Percentiles rank a stretch among this genome's conserved stretches.
Conservation (phyloP, 1,140 invertebrate genomes). For the Hesperophylax magnus region DNA sequence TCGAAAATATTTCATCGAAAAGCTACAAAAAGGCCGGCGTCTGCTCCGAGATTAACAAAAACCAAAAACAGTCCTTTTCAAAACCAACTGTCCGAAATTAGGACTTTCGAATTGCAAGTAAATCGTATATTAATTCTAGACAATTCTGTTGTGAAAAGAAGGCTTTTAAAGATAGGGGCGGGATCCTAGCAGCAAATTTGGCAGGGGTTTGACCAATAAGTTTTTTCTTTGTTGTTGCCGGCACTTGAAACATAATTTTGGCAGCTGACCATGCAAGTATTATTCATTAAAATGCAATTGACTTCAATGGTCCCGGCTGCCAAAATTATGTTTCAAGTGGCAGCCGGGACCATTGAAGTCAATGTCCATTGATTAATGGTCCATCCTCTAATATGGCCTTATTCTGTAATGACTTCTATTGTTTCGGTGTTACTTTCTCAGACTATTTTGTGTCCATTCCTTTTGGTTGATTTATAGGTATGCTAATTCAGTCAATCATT, state of each 20-base stretch:
- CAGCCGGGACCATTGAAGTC: no score
- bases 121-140: constrained; percentile 3
- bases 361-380: neutral
- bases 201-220: neutral
- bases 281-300: neutral
- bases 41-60: neutral
- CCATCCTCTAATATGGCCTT: no score
- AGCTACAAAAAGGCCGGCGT: neutral
- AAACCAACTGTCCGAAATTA: neutral
- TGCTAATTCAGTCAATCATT: no score
- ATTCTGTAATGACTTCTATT: no score
- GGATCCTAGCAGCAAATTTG: neutral
- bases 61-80: neutral
- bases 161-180: neutral
- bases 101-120: constrained; percentile 3
- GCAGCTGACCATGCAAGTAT: neutral
- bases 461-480: no score
- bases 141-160: neutral
- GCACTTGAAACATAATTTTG: neutral
- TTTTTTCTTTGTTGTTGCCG: neutral
- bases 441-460: no score
- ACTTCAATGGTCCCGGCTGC: neutral
- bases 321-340: no score
- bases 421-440: no score
- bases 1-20: constrained; percentile 6